Conservation (phyloP, 2,797 vertebrate genomes). For the Vireo griseus region DNA sequence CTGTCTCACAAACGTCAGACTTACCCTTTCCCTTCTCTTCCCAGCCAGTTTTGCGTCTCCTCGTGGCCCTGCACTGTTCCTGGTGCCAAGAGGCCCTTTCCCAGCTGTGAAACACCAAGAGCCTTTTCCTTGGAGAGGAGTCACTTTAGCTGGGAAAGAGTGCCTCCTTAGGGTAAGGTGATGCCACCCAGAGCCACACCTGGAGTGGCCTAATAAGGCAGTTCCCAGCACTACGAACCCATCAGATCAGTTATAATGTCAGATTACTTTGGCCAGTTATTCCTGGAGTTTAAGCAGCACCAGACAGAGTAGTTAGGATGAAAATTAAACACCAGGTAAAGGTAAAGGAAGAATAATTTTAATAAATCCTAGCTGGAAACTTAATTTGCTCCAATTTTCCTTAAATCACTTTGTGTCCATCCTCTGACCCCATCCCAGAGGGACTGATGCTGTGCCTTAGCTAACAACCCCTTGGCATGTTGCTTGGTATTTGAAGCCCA, state of each 20-base stretch:
- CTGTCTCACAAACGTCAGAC: fast-evolving
- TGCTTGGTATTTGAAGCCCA: not conserved
- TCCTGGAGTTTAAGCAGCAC: not conserved
- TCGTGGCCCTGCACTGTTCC: not conserved
- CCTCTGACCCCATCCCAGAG: not conserved
- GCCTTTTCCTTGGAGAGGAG: not conserved
- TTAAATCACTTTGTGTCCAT: not conserved
- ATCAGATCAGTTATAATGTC: not conserved
- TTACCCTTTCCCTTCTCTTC: not conserved
- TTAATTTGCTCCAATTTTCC: not conserved
- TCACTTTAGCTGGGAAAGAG: not conserved
- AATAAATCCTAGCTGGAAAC: not conserved
- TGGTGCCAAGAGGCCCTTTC: not conserved
- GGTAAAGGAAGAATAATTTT: not conserved
- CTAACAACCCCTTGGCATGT: not conserved
- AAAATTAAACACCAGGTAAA: not conserved
- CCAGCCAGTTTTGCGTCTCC: not conserved
- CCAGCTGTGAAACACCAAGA: not conserved
- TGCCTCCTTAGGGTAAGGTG: not conserved
- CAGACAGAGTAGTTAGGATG: fast-evolving
- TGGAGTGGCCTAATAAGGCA: not conserved
- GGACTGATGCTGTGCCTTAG: not conserved
- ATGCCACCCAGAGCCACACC: not conserved
- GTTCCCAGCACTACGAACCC: not conserved
- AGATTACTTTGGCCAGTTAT: not conserved